A percentile compares a stretch with the other conserved stretches of the same genome.
Conservation (phyloP, 1,140 invertebrate species). For the Drosophila cardini region DNA sequence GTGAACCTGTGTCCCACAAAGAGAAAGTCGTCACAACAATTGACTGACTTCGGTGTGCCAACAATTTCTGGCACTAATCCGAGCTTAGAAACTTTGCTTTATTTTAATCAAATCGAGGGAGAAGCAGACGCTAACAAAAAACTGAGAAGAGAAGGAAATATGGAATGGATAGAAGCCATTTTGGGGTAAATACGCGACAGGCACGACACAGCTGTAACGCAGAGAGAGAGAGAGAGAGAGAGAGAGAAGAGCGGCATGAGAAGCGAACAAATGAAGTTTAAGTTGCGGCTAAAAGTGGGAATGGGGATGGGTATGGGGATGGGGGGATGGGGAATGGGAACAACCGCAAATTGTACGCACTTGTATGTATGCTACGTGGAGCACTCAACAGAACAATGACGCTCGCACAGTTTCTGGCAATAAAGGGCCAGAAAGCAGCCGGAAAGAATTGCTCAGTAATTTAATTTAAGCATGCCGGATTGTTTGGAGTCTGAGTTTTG, state of each 20-base stretch:
- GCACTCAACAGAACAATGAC: slow-evolving; percentile 58
- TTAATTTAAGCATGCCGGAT: slow-evolving; percentile 72
- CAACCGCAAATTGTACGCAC: slow-evolving; percentile 64
- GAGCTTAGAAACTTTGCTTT: slow-evolving; percentile 81
- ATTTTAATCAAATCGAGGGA: slow-evolving; percentile 78
- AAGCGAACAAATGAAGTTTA: slow-evolving; percentile 19
- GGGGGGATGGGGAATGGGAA: slow-evolving; percentile 2
- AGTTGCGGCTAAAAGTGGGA: slow-evolving; percentile 23
- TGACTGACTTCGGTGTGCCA: slow-evolving; percentile 48
- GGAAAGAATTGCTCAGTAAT: slow-evolving; percentile 80
- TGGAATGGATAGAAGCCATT: slow-evolving; percentile 64
- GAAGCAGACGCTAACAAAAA: slow-evolving; percentile 21
- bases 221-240: no score
- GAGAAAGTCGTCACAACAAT: slow-evolving; percentile 60
- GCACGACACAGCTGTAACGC: slow-evolving; percentile 45
- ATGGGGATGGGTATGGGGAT: neutral
- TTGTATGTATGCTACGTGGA: slow-evolving; percentile 62
- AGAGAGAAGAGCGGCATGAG: slow-evolving; percentile 22
- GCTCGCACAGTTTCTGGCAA: slow-evolving; percentile 18
- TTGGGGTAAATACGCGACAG: slow-evolving; percentile 49
- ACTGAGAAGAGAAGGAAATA: slow-evolving; percentile 13
- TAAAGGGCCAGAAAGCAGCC: slow-evolving; percentile 59
- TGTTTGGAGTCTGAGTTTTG: slow-evolving; percentile 1
- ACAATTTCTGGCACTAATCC: slow-evolving; percentile 75
- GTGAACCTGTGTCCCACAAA: slow-evolving; percentile 5